These are phyloP conservation scores for Acestrorhynchus altus DNA, from an alignment of 2,797 vertebrate species.

Conservation along the genomic window DNA sequence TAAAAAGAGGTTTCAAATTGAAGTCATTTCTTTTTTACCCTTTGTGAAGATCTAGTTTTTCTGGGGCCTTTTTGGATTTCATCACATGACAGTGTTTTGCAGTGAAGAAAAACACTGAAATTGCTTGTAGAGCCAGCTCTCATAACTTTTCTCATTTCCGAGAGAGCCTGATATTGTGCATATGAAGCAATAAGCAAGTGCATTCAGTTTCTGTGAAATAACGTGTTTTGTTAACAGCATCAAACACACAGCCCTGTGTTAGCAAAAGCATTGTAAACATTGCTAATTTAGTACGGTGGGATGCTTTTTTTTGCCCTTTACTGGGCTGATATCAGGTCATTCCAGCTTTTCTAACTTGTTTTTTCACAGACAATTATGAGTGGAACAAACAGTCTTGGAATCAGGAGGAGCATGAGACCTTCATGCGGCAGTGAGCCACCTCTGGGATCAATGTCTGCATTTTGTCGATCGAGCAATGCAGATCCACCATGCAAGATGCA, in stretches of 20 bases:
- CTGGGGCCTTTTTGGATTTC: neutral
- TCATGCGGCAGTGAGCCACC: conserved; percentile 71
- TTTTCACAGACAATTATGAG: conserved; percentile 74
- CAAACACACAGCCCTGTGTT: conserved; percentile 48
- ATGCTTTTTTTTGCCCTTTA: conserved; percentile 61
- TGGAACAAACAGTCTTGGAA: conserved; percentile 73
- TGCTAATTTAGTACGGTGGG: conserved; percentile 71
- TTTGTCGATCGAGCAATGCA: conserved; percentile 71
- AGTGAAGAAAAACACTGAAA: neutral
- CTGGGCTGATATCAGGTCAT: conserved; percentile 56
- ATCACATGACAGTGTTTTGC: conserved; percentile 12
- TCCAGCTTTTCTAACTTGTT: conserved; percentile 75
- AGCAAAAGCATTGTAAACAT: conserved; percentile 65
- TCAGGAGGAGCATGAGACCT: conserved; percentile 76
- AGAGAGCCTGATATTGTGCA: neutral
- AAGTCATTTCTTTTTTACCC: neutral
- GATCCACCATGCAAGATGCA: conserved; percentile 78
- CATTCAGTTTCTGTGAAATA: neutral
- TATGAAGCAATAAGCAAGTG: neutral
- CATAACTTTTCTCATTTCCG: neutral
- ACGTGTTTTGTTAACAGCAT: conserved; percentile 32
- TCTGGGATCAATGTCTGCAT: conserved; percentile 76
- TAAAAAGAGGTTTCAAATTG: neutral
- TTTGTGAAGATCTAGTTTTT: neutral
- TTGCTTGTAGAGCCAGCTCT: neutral